These are phyloP conservation scores for Pteropus alecto DNA, from an alignment of 2,113 vertebrate species.

Conservation along the genomic window DNA sequence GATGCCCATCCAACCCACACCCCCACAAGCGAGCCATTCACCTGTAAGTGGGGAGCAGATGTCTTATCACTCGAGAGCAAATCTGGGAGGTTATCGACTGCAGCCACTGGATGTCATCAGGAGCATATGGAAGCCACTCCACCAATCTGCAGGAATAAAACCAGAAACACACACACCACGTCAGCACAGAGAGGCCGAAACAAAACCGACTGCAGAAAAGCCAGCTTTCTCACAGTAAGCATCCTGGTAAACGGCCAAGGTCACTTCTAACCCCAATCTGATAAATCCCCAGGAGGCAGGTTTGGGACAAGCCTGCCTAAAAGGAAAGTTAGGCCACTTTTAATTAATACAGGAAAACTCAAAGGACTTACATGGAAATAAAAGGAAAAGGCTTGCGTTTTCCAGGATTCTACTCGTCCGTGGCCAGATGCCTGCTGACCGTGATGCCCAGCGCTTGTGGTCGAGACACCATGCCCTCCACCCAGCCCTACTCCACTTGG, in stretches of 20 bases:
- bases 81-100: neutral
- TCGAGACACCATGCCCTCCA: rapidly evolving
- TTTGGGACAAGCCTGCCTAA: neutral
- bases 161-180: rapidly evolving
- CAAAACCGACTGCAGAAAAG: neutral
- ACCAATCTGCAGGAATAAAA: neutral
- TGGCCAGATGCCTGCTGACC: neutral
- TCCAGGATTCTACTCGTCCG: neutral
- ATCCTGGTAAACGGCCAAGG: rapidly evolving
- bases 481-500: neutral
- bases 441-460: rapidly evolving
- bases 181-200: rapidly evolving
- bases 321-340: neutral
- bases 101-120: constrained; percentile 33
- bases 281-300: neutral
- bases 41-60: neutral
- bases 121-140: neutral
- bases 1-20: rapidly evolving
- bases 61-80: rapidly evolving
- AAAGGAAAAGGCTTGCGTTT: neutral
- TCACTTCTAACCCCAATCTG: neutral
- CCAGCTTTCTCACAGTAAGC: rapidly evolving
- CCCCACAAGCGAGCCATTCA: neutral
- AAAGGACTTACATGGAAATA: rapidly evolving
- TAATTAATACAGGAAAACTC: neutral